phyloP scores from a whole-genome alignment of 2,888 invertebrate species.

The Drosophila neutralis region DNA sequence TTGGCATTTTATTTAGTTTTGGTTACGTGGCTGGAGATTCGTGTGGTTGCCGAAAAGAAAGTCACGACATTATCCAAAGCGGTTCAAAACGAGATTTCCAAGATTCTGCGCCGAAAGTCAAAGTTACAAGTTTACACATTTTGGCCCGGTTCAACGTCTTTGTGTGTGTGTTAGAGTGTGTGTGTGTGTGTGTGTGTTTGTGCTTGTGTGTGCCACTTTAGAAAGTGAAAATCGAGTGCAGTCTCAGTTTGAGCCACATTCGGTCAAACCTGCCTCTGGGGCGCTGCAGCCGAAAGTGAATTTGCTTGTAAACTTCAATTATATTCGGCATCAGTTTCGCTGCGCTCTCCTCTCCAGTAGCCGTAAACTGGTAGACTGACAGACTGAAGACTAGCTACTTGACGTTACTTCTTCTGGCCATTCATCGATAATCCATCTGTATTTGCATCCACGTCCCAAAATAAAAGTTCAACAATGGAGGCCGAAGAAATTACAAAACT shows the following conservation, averaged over 20 bases:
- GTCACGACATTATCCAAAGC: slow-evolving; percentile 68
- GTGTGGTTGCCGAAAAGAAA: slow-evolving; percentile 71
- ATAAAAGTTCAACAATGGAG: slow-evolving; percentile 85
- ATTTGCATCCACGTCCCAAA: slow-evolving; percentile 25
- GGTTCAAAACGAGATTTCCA: slow-evolving; percentile 75
- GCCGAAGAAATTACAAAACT: slow-evolving; percentile 95
- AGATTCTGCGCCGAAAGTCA: slow-evolving; percentile 80
- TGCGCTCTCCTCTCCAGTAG: slow-evolving; percentile 30
- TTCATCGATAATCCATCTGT: slow-evolving; percentile 23
- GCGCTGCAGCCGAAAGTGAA: slow-evolving; percentile 74
- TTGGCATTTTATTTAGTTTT: slow-evolving; percentile 69
- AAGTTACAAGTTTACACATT: slow-evolving; percentile 74
- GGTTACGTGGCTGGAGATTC: slow-evolving; percentile 67
- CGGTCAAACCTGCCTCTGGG: slow-evolving; percentile 31
- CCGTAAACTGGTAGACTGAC: slow-evolving; percentile 10
- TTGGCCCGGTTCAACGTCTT: slow-evolving; percentile 70
- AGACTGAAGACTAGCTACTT: slow-evolving; percentile 20
- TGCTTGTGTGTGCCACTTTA: slow-evolving; percentile 69
- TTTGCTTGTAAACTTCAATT: slow-evolving; percentile 40
- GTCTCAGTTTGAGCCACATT: slow-evolving; percentile 41
- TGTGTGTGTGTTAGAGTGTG: slow-evolving; percentile 12
- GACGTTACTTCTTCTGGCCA: slow-evolving; percentile 3
- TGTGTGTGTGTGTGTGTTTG: slow-evolving; percentile 10
- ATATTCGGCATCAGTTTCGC: slow-evolving; percentile 1
- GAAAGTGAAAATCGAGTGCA: slow-evolving; percentile 79